phyloP scores from a whole-genome alignment of 2,888 invertebrate genomes.

The Trichacis sp. region DNA sequence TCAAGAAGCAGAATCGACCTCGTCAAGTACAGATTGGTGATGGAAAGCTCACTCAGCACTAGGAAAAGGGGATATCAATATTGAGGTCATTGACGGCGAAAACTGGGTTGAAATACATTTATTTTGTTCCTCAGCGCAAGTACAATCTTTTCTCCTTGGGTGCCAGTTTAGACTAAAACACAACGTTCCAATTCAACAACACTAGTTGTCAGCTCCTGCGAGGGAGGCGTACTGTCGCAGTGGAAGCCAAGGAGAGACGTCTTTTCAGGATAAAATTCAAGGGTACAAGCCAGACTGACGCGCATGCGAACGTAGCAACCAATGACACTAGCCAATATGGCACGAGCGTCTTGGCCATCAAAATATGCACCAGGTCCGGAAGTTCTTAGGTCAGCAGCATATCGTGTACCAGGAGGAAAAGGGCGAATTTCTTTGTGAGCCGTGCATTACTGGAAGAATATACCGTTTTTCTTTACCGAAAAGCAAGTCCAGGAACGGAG shows the following conservation, averaged over 20 bases:
- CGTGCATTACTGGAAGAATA: not conserved
- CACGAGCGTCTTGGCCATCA: not conserved
- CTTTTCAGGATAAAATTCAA: too few species aligned
- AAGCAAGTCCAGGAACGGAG: not conserved
- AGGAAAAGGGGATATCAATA: slow-evolving; percentile 39
- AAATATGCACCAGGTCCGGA: not conserved
- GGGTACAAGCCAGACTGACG: too few species aligned
- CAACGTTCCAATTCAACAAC: slow-evolving; percentile 21
- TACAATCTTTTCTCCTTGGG: slow-evolving; percentile 25
- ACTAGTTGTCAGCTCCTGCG: slow-evolving; percentile 12
- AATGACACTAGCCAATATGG: not conserved
- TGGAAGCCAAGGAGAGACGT: slow-evolving; percentile 13
- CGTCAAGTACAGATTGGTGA: slow-evolving; percentile 27
- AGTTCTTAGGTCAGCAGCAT: not conserved
- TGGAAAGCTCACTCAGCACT: slow-evolving; percentile 22
- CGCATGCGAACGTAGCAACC: not conserved
- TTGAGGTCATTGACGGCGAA: slow-evolving; percentile 33
- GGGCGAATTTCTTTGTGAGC: too few species aligned
- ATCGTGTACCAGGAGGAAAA: not conserved
- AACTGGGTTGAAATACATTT: slow-evolving; percentile 34
- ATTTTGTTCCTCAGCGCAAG: slow-evolving; percentile 12
- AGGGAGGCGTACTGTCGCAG: slow-evolving; percentile 10
- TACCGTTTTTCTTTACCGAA: not conserved
- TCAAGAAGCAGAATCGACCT: slow-evolving; percentile 1
- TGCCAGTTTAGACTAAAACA: slow-evolving; percentile 29